Evolutionary conservation across 2,888 invertebrate genomes (phyloP).

Genomic region (Plusia festucae): DNA sequence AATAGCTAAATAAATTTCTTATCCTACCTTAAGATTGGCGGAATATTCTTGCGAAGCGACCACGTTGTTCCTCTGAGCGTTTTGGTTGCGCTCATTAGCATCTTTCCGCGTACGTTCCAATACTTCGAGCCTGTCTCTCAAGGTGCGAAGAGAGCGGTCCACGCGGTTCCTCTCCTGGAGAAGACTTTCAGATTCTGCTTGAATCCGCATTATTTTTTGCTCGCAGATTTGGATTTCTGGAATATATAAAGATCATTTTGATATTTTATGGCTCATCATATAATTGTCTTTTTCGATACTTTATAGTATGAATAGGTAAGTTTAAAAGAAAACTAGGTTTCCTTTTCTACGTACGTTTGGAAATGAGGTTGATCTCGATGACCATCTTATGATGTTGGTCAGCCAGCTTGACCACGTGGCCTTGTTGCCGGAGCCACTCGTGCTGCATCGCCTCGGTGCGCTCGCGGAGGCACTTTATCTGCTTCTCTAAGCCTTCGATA

Average conservation of each 20-base stretch:
- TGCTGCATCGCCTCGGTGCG: conserved; percentile 91
- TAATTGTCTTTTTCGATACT: too few relatives aligned
- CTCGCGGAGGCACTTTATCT: conserved; percentile 90
- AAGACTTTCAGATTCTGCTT: conserved; percentile 90
- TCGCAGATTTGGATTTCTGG: conserved; percentile 90
- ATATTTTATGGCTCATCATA: too few relatives aligned
- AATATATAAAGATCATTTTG: conserved; percentile 8
- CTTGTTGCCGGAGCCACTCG: conserved; percentile 94
- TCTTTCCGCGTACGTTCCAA: conserved; percentile 90
- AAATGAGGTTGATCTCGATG: conserved; percentile 91
- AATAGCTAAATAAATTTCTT: too few relatives aligned
- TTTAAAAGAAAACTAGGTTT: too few relatives aligned
- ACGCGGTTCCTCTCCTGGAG: conserved; percentile 88
- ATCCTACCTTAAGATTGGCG: conserved; percentile 87
- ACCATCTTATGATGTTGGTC: conserved; percentile 92
- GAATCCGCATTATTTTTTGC: conserved; percentile 92
- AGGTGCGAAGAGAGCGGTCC: conserved; percentile 88
- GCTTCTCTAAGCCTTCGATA: conserved; percentile 91
- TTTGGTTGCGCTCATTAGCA: conserved; percentile 88
- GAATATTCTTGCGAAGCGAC: conserved; percentile 89
- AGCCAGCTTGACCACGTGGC: conserved; percentile 91
- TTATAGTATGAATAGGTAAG: too few relatives aligned
- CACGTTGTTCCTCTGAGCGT: conserved; percentile 88
- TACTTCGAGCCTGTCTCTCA: conserved; percentile 90
- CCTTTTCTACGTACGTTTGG: conserved; percentile 90